Evolutionary conservation across 2,113 vertebrate species (phyloP).

Genomic region (Megalops atlanticus): DNA sequence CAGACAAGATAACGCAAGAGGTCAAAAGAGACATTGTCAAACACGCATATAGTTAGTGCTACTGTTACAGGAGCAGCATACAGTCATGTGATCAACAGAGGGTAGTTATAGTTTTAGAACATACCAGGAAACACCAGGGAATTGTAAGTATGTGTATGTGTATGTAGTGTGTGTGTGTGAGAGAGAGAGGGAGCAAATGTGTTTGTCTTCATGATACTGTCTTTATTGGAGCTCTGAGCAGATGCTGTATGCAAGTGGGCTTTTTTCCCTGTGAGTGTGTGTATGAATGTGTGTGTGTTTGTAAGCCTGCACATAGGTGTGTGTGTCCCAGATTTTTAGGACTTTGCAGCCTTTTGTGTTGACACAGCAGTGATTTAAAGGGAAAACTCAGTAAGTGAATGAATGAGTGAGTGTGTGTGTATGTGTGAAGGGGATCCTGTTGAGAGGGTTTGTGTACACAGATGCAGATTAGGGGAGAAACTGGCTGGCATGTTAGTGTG

Average conservation of each 20-base stretch:
- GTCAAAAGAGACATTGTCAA: too few species aligned
- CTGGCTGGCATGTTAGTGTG: slow-evolving; percentile 56
- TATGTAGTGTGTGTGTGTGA: neutral
- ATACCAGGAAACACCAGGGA: too few species aligned
- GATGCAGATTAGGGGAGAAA: slow-evolving; percentile 72
- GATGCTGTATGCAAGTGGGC: slow-evolving; percentile 29
- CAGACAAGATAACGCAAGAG: too few species aligned
- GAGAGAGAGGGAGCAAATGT: slow-evolving; percentile 4
- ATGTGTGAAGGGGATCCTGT: slow-evolving; percentile 79
- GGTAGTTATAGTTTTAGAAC: too few species aligned
- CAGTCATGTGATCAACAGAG: too few species aligned
- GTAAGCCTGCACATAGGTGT: slow-evolving; percentile 9
- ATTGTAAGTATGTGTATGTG: neutral
- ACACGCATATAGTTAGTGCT: too few species aligned
- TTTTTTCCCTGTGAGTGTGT: slow-evolving; percentile 9
- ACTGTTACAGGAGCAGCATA: too few species aligned
- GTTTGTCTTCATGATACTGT: too few species aligned
- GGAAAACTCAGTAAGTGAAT: slow-evolving; percentile 67
- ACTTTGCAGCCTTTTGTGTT: slow-evolving; percentile 69
- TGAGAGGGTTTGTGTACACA: slow-evolving; percentile 81
- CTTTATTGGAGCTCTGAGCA: too few species aligned
- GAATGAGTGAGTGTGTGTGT: slow-evolving; percentile 42
- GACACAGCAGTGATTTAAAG: slow-evolving; percentile 83
- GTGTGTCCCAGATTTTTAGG: slow-evolving; percentile 17
- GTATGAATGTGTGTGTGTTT: slow-evolving; percentile 32